Evolutionary conservation across 2,888 invertebrate species (phyloP).

Genomic region (Protonemura montana): DNA sequence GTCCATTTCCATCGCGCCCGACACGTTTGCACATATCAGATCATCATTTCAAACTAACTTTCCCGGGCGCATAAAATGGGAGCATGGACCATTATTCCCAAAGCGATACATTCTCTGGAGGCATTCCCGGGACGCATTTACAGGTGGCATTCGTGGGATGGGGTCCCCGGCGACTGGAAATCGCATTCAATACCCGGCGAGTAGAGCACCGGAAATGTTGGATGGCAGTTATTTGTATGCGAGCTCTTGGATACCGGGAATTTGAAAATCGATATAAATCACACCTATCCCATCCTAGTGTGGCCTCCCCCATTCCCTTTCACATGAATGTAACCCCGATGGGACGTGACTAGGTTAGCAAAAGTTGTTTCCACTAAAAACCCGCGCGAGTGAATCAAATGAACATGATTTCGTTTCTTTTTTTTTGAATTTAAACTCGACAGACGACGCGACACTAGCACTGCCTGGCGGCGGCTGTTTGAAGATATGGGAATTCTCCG

Average conservation of each 20-base stretch:
- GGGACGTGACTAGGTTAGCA: background rate
- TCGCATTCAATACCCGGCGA: background rate
- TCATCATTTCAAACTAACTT: slow-evolving; percentile 5
- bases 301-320: background rate
- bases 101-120: background rate
- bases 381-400: background rate
- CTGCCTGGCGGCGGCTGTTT: background rate
- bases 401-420: background rate
- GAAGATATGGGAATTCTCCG: background rate
- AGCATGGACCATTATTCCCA: background rate
- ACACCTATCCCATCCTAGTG: background rate
- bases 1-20: background rate
- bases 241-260: too few relatives aligned
- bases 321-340: background rate
- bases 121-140: background rate
- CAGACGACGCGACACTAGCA: background rate
- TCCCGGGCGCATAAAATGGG: background rate
- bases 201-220: background rate
- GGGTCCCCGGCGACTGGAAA: background rate
- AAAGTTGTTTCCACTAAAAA: background rate
- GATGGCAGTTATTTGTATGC: background rate
- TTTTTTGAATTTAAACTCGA: background rate
- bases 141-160: background rate
- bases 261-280: background rate
- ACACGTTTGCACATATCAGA: background rate